Evolutionary conservation across 2,797 vertebrate species (phyloP).

Genomic region (Sebastes nivosus): DNA sequence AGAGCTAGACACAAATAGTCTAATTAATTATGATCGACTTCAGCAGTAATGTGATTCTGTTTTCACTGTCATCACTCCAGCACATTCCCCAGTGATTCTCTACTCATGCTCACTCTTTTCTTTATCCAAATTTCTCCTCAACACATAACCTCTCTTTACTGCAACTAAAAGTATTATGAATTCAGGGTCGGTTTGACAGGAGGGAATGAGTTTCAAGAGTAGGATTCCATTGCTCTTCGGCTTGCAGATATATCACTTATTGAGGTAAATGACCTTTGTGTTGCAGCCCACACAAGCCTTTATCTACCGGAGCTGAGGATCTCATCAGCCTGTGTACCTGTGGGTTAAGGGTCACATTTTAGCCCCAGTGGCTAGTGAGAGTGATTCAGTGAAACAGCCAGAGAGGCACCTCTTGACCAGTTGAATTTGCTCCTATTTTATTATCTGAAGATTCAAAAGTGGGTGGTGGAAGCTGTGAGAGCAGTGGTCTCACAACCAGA

Average conservation of each 20-base stretch:
- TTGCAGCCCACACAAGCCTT: constrained; percentile 39
- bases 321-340: constrained; percentile 18
- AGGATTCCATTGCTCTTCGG: constrained; percentile 19
- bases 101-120: neutral
- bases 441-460: constrained; percentile 25
- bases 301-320: constrained; percentile 28
- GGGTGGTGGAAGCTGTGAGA: neutral
- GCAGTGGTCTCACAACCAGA: neutral
- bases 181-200: constrained; percentile 19
- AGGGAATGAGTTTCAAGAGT: constrained; percentile 39
- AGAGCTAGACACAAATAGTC: constrained; percentile 38
- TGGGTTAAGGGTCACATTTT: constrained; percentile 37
- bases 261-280: constrained; percentile 44
- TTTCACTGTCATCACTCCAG: constrained; percentile 5
- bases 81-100: neutral
- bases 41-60: constrained; percentile 14
- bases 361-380: neutral
- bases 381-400: constrained; percentile 19
- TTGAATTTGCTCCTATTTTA: constrained; percentile 34
- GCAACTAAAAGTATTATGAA: constrained; percentile 11
- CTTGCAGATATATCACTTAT: constrained; percentile 39
- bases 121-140: neutral
- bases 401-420: constrained; percentile 20
- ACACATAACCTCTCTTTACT: neutral
- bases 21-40: constrained; percentile 58